Conservation (phyloP, 2,797 vertebrate genomes). For the Myotis planiceps region DNA sequence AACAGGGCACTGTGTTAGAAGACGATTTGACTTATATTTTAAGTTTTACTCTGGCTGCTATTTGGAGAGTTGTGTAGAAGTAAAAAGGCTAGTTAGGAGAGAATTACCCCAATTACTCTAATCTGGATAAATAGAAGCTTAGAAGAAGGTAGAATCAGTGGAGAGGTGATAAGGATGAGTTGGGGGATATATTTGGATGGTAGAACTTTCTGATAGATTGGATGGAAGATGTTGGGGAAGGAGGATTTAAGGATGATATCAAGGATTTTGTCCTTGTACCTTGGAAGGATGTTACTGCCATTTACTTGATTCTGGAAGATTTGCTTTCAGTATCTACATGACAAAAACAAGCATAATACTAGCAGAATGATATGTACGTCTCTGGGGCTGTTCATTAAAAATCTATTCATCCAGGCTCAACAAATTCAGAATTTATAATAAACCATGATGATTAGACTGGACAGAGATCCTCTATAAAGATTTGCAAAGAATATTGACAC, state of each 20-base stretch:
- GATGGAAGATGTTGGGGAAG: not conserved
- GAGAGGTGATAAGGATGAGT: not conserved
- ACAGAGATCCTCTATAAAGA: not conserved
- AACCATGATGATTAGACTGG: not conserved
- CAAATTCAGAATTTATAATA: conserved; percentile 3
- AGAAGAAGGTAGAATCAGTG: not conserved
- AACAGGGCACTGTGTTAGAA: not conserved
- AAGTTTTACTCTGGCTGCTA: not conserved
- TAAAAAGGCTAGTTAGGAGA: not conserved
- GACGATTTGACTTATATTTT: conserved; percentile 3
- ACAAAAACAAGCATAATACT: not conserved
- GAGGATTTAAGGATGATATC: not conserved
- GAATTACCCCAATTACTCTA: not conserved
- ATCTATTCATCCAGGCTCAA: not conserved
- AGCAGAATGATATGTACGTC: not conserved
- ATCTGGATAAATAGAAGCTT: not conserved
- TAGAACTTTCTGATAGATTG: not conserved
- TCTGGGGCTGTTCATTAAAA: not conserved
- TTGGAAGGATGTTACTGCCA: not conserved
- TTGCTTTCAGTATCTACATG: not conserved
- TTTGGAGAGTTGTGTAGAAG: not conserved
- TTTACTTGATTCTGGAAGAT: not conserved
- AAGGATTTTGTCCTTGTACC: not conserved
- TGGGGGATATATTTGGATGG: not conserved
- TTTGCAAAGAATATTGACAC: not conserved